Evolutionary conservation across 2,888 invertebrate genomes (phyloP).

Genomic region (Parnassius apollo): DNA sequence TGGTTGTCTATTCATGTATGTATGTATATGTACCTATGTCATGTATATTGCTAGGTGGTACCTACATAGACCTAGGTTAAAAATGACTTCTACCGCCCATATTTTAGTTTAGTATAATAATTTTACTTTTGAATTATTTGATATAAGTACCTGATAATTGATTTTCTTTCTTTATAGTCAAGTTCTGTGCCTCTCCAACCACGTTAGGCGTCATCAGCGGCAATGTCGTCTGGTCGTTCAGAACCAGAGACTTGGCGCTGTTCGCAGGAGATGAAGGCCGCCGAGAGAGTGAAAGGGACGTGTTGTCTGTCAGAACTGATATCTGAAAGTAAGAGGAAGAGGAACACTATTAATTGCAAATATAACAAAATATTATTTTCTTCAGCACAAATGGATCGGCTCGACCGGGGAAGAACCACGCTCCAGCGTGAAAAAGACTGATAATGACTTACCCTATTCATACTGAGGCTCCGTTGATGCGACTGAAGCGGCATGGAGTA

Average conservation of each 20-base stretch:
- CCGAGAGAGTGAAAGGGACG: constrained; percentile 53
- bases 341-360: background rate
- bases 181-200: constrained; percentile 69
- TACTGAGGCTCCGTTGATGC: constrained; percentile 74
- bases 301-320: constrained; percentile 67
- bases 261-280: constrained; percentile 64
- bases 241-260: constrained; percentile 56
- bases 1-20: too few species aligned
- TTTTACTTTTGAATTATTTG: too few species aligned
- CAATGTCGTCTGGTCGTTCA: constrained; percentile 48
- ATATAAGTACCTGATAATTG: constrained; percentile 57
- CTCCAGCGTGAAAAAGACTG: background rate
- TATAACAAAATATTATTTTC: too few species aligned
- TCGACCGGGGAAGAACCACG: too few species aligned
- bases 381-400: too few species aligned
- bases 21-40: too few species aligned
- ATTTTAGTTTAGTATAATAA: too few species aligned
- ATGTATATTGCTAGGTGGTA: too few species aligned
- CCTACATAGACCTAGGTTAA: too few species aligned
- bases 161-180: constrained; percentile 76
- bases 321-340: constrained; percentile 50
- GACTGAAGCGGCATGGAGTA: constrained; percentile 65
- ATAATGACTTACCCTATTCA: constrained; percentile 66
- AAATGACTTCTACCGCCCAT: too few species aligned
- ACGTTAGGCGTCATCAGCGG: constrained; percentile 49